Percentiles rank a stretch among this genome's conserved stretches.
phyloP scores from a whole-genome alignment of 2,113 vertebrate genomes.

The Datnioides undecimradiatus region DNA sequence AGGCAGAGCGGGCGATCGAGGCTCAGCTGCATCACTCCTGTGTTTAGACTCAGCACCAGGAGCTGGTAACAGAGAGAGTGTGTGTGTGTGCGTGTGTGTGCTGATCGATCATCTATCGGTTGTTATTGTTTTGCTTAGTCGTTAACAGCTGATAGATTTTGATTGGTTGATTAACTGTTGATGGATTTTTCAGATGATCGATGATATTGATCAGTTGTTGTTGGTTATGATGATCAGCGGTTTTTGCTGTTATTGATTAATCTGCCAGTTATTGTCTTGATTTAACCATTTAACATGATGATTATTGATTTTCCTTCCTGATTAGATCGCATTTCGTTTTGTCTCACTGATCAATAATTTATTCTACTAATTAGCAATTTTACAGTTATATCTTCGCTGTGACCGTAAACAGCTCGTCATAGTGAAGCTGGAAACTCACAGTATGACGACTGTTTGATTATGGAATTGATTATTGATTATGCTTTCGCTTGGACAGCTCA shows the following conservation, averaged over 20 bases:
- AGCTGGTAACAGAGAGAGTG: slow-evolving; percentile 41
- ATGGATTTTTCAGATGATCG: not conserved
- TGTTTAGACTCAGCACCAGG: slow-evolving; percentile 17
- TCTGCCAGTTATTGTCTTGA: not conserved
- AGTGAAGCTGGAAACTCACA: too few relatives aligned
- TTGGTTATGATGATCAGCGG: not conserved
- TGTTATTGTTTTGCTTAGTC: too few relatives aligned
- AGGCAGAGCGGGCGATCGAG: slow-evolving; percentile 29
- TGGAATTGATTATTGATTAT: too few relatives aligned
- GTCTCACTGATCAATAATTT: too few relatives aligned
- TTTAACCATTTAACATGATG: too few relatives aligned
- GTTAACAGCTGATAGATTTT: too few relatives aligned
- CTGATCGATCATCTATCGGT: slow-evolving; percentile 18
- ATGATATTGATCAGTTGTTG: not conserved
- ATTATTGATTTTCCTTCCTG: not conserved
- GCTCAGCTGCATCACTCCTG: slow-evolving; percentile 56
- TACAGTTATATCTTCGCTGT: too few relatives aligned
- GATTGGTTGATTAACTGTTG: too few relatives aligned
- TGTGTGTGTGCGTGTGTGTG: slow-evolving; percentile 13
- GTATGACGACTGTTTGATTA: too few relatives aligned
- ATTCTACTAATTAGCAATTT: too few relatives aligned
- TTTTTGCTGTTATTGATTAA: not conserved
- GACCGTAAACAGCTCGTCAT: too few relatives aligned
- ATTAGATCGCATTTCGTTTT: not conserved
- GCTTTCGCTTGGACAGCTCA: too few relatives aligned